Percentiles rank a stretch among this genome's conserved stretches.
Conservation (phyloP, 92 coral and sea anemone genomes). For the Umimayanthus chanpuru region DNA sequence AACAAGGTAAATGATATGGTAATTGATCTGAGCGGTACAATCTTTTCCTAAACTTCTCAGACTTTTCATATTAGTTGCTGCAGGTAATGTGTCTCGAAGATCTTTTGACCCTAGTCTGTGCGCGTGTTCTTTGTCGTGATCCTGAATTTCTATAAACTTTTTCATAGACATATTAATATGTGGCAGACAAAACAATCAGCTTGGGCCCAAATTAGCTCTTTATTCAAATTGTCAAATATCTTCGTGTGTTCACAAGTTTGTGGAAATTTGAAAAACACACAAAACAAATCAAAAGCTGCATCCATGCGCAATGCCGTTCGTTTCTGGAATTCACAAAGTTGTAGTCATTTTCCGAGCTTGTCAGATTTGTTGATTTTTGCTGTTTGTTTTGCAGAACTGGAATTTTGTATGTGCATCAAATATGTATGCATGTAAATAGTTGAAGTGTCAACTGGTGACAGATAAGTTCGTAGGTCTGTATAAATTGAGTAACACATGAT, state of each 20-base stretch:
- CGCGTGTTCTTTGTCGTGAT: not conserved
- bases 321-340: slow-evolving; percentile 28
- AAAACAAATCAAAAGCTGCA: not conserved
- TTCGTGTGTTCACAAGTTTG: not conserved
- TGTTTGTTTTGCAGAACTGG: not conserved
- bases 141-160: slow-evolving; percentile 7
- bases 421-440: not conserved
- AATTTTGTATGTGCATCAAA: no score
- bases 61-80: not conserved
- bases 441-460: not conserved
- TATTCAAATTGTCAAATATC: not conserved
- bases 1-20: slow-evolving; percentile 77
- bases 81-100: not conserved
- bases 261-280: slow-evolving; percentile 17
- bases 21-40: not conserved
- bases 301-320: not conserved
- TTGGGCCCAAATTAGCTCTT: not conserved
- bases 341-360: not conserved
- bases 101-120: not conserved
- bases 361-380: not conserved
- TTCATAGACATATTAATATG: not conserved
- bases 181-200: not conserved
- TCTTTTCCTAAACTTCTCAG: not conserved
- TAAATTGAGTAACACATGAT: no score
- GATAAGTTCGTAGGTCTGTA: no score